These are phyloP conservation scores for Athene cunicularia DNA, from an alignment of 2,113 vertebrate species.

Conservation along the genomic window DNA sequence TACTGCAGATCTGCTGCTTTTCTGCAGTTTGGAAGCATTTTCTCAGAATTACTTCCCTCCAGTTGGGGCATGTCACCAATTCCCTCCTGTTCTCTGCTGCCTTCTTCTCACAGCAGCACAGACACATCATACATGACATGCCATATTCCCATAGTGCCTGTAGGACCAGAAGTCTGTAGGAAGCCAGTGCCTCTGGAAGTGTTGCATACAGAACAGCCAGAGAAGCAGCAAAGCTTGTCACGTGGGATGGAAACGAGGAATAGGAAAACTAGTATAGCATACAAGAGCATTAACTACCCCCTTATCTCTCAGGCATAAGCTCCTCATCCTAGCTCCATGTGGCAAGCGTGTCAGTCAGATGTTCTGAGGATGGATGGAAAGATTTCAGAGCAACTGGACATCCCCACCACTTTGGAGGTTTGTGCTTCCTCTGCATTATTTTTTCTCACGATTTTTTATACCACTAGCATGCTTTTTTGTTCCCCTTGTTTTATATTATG, in stretches of 20 bases:
- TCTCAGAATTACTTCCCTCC: neutral
- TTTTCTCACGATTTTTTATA: neutral
- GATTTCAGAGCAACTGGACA: neutral
- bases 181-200: neutral
- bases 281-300: neutral
- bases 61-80: neutral
- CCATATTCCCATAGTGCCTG: neutral
- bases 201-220: neutral
- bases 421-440: neutral
- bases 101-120: neutral
- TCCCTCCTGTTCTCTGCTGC: neutral
- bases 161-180: neutral
- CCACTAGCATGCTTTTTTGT: neutral
- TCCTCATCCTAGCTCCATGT: neutral
- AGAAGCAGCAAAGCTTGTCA: neutral
- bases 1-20: neutral
- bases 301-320: neutral
- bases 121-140: neutral
- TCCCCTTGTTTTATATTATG: neutral
- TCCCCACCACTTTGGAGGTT: neutral
- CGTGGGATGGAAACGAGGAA: neutral
- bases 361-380: neutral
- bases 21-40: neutral
- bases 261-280: neutral
- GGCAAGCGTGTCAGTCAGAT: neutral